A percentile compares a stretch with the other conserved stretches of the same genome.
Evolutionary conservation across 1,140 invertebrate species (phyloP).

Genomic region (Hycleus phaleratus): DNA sequence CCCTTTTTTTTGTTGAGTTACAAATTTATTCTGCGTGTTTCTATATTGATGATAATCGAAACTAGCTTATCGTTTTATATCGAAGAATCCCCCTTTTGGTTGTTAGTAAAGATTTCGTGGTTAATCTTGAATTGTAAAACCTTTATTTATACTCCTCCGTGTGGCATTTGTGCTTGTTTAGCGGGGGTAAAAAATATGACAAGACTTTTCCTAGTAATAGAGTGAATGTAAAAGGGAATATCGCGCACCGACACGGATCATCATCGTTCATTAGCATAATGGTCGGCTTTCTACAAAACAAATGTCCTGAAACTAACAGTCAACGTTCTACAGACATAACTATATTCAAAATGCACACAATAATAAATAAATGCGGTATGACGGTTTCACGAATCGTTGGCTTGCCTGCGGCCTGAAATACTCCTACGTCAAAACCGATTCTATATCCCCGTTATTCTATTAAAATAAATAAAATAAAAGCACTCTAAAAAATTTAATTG

Average conservation of each 20-base stretch:
- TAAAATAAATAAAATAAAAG: no score
- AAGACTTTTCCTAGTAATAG: conserved; percentile 8
- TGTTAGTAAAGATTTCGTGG: conserved; percentile 3
- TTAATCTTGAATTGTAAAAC: conserved; percentile 5
- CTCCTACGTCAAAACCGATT: no score
- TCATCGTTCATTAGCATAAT: conserved; percentile 30
- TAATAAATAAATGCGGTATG: conserved; percentile 3
- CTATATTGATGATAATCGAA: no score
- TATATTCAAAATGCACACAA: conserved; percentile 13
- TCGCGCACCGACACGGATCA: conserved; percentile 26
- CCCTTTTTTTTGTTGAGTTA: no score
- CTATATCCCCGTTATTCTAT: no score
- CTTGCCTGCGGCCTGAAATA: no score
- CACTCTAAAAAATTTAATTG: no score
- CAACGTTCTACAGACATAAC: conserved; percentile 13
- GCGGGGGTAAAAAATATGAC: conserved; percentile 5
- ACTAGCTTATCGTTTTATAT: no score
- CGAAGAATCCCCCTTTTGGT: no score
- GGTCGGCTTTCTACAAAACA: conserved; percentile 20
- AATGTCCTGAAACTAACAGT: conserved; percentile 18
- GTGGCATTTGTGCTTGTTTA: conserved; percentile 13
- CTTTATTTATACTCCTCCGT: conserved; percentile 1
- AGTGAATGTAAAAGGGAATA: conserved; percentile 22
- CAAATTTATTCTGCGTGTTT: no score
- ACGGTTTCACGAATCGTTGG: conserved; percentile 12